Evolutionary conservation across 2,797 vertebrate species (phyloP).

Genomic region (Semaprochilodus insignis): DNA sequence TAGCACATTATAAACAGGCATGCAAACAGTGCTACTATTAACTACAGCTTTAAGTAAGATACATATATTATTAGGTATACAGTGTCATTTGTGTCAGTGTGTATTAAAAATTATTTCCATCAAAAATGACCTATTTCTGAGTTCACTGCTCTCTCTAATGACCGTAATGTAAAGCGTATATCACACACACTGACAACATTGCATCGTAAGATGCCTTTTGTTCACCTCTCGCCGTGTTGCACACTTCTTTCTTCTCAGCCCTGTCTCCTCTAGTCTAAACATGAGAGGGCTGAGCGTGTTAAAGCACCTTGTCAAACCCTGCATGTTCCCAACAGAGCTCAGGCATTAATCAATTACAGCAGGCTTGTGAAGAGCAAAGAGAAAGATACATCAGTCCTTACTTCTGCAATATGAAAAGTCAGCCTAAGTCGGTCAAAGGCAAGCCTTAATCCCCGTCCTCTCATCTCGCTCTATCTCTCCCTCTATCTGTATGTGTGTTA

Average conservation of each 20-base stretch:
- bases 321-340: conserved; percentile 71
- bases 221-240: conserved; percentile 23
- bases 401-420: conserved; percentile 77
- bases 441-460: conserved; percentile 63
- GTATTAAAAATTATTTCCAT: not conserved
- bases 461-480: conserved; percentile 55
- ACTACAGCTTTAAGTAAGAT: no score
- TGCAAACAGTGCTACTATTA: no score
- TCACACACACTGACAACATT: not conserved
- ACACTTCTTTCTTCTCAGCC: conserved; percentile 62
- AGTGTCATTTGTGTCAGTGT: no score
- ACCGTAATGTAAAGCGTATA: not conserved
- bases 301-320: conserved; percentile 71
- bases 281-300: conserved; percentile 69
- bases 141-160: not conserved
- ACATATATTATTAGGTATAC: no score
- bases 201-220: not conserved
- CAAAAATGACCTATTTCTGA: not conserved
- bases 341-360: conserved; percentile 83
- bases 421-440: conserved; percentile 79
- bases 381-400: conserved; percentile 67
- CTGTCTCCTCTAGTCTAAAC: conserved; percentile 64
- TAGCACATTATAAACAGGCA: no score
- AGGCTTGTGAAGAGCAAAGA: conserved; percentile 78
- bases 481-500: conserved; percentile 70